Evolutionary conservation across 1,140 invertebrate genomes (phyloP).

Genomic region (Macrosteles quadrilineatus): DNA sequence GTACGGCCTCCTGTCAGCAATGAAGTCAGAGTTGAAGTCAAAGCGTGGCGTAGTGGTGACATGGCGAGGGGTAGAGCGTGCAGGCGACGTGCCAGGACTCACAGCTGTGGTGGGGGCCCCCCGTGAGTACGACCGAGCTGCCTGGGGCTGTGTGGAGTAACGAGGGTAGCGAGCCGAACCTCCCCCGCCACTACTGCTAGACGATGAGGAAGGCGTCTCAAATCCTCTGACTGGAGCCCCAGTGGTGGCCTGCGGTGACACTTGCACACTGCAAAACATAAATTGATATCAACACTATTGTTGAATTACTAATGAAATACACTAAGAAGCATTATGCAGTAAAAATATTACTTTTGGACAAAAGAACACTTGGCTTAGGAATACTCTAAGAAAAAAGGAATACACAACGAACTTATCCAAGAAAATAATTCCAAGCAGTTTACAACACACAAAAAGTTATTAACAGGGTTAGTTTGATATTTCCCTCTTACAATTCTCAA

Average conservation of each 20-base stretch:
- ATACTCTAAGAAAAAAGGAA: too few species aligned
- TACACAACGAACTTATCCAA: too few species aligned
- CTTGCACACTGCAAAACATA: constrained; percentile 33
- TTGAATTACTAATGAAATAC: too few species aligned
- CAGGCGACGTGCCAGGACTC: constrained; percentile 32
- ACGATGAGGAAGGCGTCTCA: constrained; percentile 44
- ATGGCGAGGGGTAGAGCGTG: constrained; percentile 33
- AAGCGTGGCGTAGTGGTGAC: constrained; percentile 34
- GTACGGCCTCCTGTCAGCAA: constrained; percentile 31
- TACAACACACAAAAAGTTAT: too few species aligned
- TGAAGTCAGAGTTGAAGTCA: constrained; percentile 36
- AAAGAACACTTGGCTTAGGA: too few species aligned
- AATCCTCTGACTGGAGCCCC: constrained; percentile 39
- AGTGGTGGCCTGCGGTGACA: constrained; percentile 30
- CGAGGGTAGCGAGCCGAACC: constrained; percentile 36
- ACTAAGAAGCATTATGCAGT: too few species aligned
- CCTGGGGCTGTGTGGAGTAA: constrained; percentile 42
- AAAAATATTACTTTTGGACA: too few species aligned
- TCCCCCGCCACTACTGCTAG: constrained; percentile 40
- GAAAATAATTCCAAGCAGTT: too few species aligned
- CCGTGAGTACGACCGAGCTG: constrained; percentile 16
- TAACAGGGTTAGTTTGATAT: too few species aligned
- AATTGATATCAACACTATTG: background rate
- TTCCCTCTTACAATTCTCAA: too few species aligned
- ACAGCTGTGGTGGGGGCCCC: constrained; percentile 21